A percentile compares a stretch with the other conserved stretches of the same genome.
phyloP scores from a whole-genome alignment of 2,888 invertebrate species.

The Gastracanthus pulcherrimus region DNA sequence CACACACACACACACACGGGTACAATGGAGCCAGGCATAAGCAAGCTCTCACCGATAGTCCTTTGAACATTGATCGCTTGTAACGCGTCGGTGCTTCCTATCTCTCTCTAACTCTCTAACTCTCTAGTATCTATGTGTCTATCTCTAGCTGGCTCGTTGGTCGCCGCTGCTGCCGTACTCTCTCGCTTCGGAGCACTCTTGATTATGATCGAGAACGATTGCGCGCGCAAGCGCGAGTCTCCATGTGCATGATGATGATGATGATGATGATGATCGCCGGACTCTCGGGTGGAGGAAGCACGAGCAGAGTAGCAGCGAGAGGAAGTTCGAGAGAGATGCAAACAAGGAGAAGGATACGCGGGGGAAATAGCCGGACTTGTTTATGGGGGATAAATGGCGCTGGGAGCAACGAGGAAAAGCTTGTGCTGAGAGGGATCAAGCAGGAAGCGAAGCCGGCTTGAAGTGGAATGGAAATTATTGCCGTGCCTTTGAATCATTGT shows the following conservation, averaged over 20 bases:
- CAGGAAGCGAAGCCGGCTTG: neutral
- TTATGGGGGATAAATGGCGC: too few species aligned
- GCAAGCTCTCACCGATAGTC: slow-evolving; percentile 22
- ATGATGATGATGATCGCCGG: neutral
- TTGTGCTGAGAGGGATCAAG: too few species aligned
- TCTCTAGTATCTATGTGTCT: slow-evolving; percentile 3
- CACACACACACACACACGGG: too few species aligned
- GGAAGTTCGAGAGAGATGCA: slow-evolving; percentile 31
- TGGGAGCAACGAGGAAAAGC: too few species aligned
- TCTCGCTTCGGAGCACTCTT: slow-evolving; percentile 37
- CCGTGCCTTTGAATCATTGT: too few species aligned
- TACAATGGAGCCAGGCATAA: neutral
- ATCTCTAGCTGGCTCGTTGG: neutral
- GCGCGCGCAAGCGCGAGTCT: slow-evolving; percentile 10
- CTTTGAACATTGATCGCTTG: slow-evolving; percentile 32
- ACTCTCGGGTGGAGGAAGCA: neutral
- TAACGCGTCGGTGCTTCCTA: neutral
- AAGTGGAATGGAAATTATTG: too few species aligned
- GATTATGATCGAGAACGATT: slow-evolving; percentile 58
- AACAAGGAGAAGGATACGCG: slow-evolving; percentile 5
- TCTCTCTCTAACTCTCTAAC: slow-evolving; percentile 7
- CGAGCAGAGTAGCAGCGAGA: neutral
- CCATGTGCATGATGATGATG: slow-evolving; percentile 6
- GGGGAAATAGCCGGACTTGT: neutral
- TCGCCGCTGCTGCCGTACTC: too few species aligned